A percentile compares a stretch with the other conserved stretches of the same genome.
Evolutionary conservation across 2,113 vertebrate species (phyloP).

Genomic region (Oncorhynchus masou): DNA sequence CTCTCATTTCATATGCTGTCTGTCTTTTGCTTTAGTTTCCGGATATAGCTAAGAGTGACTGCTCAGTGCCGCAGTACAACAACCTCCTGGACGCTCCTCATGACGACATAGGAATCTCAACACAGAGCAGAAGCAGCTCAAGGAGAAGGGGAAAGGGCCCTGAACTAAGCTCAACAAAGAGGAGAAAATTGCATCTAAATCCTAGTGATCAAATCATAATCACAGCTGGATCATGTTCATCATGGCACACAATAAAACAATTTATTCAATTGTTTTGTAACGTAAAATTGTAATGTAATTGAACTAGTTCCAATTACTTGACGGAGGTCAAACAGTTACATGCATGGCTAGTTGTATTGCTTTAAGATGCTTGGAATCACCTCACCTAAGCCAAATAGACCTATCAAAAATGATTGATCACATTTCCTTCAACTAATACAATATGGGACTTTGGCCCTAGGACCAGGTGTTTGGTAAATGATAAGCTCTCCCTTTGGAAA

Average conservation of each 20-base stretch:
- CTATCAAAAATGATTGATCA: too few relatives aligned
- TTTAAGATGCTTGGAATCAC: too few relatives aligned
- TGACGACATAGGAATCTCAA: slow-evolving; percentile 49
- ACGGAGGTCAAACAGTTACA: too few relatives aligned
- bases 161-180: slow-evolving; percentile 62
- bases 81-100: slow-evolving; percentile 55
- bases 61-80: slow-evolving; percentile 55
- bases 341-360: too few relatives aligned
- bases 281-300: too few relatives aligned
- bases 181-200: slow-evolving; percentile 58
- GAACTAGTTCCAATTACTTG: too few relatives aligned
- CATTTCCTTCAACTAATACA: too few relatives aligned
- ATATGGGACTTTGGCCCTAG: too few relatives aligned
- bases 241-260: background rate
- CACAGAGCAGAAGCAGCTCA: slow-evolving; percentile 55
- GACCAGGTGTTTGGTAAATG: too few relatives aligned
- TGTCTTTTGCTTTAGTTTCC: background rate
- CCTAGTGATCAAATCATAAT: background rate
- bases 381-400: too few relatives aligned
- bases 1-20: background rate
- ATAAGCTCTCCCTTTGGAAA: too few relatives aligned
- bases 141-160: slow-evolving; percentile 61
- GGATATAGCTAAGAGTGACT: slow-evolving; percentile 29
- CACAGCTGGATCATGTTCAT: background rate
- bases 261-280: background rate